Evolutionary conservation across 35 echinoderm and acorn worm genomes (phyloP).

Genomic region (Lytechinus pictus): DNA sequence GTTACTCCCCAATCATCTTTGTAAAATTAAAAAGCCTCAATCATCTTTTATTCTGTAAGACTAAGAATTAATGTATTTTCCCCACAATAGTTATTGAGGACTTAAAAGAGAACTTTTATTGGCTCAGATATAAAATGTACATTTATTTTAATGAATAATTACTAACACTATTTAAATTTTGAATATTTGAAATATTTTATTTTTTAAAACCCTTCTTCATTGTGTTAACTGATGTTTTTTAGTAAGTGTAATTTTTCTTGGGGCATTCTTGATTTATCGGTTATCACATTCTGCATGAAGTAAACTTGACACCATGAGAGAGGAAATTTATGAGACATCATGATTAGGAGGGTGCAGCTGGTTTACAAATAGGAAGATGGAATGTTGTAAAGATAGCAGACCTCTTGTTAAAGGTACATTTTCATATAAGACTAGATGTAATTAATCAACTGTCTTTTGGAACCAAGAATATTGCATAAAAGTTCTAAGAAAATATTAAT

Average conservation of each 20-base stretch:
- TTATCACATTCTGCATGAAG: not conserved
- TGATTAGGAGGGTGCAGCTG: not conserved
- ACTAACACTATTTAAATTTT: not conserved
- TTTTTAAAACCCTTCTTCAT: too few species aligned
- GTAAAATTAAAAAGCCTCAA: not conserved
- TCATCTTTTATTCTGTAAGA: not conserved
- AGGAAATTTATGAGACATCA: conserved; percentile 8
- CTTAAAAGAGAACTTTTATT: not conserved
- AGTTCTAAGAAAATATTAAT: not conserved
- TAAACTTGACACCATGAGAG: not conserved
- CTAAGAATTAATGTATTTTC: not conserved
- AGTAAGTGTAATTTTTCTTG: not conserved
- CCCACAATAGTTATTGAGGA: not conserved
- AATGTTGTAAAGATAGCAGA: not conserved
- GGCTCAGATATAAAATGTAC: not conserved
- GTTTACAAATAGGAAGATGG: not conserved
- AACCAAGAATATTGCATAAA: not conserved
- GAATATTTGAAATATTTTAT: too few species aligned
- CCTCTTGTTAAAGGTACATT: not conserved
- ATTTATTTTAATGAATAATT: not conserved
- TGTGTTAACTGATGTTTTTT: not conserved
- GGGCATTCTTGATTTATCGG: not conserved
- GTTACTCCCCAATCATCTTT: not conserved
- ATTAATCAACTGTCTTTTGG: not conserved
- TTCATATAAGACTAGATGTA: not conserved